Evolutionary conservation across 1,140 invertebrate genomes (phyloP).

Genomic region (Theocolax elegans): DNA sequence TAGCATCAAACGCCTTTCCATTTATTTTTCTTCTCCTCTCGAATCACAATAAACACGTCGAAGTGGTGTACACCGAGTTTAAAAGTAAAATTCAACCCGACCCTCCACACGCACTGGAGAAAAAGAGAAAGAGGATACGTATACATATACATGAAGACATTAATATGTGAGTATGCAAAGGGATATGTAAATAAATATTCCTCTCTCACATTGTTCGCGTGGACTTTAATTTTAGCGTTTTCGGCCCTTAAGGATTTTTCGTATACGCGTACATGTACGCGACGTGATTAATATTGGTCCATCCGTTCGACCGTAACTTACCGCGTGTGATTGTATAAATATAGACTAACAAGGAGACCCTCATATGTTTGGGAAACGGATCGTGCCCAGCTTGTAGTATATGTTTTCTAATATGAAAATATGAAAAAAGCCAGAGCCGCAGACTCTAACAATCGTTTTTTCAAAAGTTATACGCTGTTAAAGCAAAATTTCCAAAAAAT

Average conservation of each 20-base stretch:
- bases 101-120: neutral
- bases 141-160: neutral
- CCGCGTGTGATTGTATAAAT: too few relatives aligned
- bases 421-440: too few relatives aligned
- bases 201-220: neutral
- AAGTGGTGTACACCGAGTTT: neutral
- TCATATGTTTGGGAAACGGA: too few relatives aligned
- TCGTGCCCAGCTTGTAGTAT: too few relatives aligned
- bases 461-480: too few relatives aligned
- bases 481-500: too few relatives aligned
- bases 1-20: neutral
- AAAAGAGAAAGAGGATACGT: neutral
- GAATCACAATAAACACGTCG: slow-evolving; percentile 4
- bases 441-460: too few relatives aligned
- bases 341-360: too few relatives aligned
- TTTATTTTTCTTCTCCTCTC: slow-evolving; percentile 7
- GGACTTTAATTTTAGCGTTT: slow-evolving; percentile 6
- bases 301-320: neutral
- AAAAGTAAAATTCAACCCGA: slow-evolving; percentile 1
- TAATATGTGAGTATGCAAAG: slow-evolving; percentile 26
- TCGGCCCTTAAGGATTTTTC: neutral
- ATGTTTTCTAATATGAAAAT: too few relatives aligned
- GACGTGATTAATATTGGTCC: slow-evolving; percentile 16
- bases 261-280: neutral
- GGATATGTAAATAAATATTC: slow-evolving; percentile 24